phyloP scores from a whole-genome alignment of 2,888 invertebrate genomes.

The Hetaerina titia region DNA sequence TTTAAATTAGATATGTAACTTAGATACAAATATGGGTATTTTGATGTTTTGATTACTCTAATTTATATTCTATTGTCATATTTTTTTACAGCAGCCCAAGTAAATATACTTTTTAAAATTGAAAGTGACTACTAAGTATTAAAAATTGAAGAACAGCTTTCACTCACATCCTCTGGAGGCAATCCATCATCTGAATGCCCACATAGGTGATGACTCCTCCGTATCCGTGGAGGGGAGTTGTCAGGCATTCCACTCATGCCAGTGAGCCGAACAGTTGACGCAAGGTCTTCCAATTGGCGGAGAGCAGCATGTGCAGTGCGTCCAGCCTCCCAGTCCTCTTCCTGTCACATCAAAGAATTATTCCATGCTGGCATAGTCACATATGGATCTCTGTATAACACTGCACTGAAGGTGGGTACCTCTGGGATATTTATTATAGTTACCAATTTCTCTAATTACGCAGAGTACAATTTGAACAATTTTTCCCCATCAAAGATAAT shows the following conservation, averaged over 20 bases:
- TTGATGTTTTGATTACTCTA: too few relatives aligned
- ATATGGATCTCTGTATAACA: too few relatives aligned
- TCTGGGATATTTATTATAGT: too few relatives aligned
- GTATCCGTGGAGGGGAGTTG: constrained; percentile 30
- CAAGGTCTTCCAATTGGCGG: constrained; percentile 90
- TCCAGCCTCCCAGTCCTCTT: constrained; percentile 83
- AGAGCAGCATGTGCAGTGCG: constrained; percentile 90
- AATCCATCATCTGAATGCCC: constrained; percentile 59
- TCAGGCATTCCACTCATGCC: constrained; percentile 75
- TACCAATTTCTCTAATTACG: too few relatives aligned
- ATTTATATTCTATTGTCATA: not conserved
- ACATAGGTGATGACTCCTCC: constrained; percentile 45
- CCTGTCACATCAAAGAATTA: constrained; percentile 72
- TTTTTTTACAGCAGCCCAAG: not conserved
- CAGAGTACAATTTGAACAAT: too few relatives aligned
- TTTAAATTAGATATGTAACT: not conserved
- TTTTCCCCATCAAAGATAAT: too few relatives aligned
- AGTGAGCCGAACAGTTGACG: constrained; percentile 91
- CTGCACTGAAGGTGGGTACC: too few relatives aligned
- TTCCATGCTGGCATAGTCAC: not conserved
- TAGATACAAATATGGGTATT: not conserved
- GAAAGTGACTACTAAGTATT: not conserved
- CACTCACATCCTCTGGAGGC: constrained; percentile 50
- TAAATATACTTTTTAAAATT: not conserved
- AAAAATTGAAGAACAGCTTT: not conserved